A percentile compares a stretch with the other conserved stretches of the same genome.
These are phyloP conservation scores for Rhinopomastus cyanomelas DNA, from an alignment of 2,113 vertebrate genomes.

Conservation along the genomic window DNA sequence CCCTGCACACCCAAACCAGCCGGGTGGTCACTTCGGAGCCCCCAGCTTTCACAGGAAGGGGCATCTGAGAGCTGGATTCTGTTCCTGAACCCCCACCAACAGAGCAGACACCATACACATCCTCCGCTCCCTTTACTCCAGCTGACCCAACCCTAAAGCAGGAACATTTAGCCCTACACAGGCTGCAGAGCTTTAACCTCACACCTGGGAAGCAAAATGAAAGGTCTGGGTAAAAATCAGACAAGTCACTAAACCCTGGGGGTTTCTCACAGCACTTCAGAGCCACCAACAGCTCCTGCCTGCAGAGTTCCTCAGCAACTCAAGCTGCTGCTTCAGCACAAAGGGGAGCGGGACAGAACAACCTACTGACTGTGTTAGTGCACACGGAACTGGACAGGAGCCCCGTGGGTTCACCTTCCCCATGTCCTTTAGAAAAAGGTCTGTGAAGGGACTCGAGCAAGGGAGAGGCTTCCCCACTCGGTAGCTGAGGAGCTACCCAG, in stretches of 20 bases:
- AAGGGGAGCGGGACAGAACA: background rate
- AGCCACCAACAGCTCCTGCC: background rate
- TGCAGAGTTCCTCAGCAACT: background rate
- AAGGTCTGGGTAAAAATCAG: background rate
- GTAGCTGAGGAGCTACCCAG: background rate
- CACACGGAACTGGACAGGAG: too few species aligned
- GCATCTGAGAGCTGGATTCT: background rate
- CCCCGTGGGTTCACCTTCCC: background rate
- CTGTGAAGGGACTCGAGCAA: background rate
- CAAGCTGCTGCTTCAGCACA: background rate
- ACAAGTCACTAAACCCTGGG: background rate
- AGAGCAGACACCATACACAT: background rate
- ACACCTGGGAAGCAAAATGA: background rate
- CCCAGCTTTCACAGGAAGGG: background rate
- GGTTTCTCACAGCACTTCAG: background rate
- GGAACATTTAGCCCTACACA: background rate
- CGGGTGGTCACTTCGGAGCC: fast-evolving
- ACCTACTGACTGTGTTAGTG: background rate
- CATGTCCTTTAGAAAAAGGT: background rate
- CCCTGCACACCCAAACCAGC: fast-evolving
- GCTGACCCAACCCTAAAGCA: background rate
- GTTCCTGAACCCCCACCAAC: background rate
- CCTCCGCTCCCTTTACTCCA: background rate
- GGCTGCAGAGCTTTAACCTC: background rate
- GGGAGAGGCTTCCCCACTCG: background rate